phyloP scores from a whole-genome alignment of 2,797 vertebrate genomes.

The Liasis olivaceus region DNA sequence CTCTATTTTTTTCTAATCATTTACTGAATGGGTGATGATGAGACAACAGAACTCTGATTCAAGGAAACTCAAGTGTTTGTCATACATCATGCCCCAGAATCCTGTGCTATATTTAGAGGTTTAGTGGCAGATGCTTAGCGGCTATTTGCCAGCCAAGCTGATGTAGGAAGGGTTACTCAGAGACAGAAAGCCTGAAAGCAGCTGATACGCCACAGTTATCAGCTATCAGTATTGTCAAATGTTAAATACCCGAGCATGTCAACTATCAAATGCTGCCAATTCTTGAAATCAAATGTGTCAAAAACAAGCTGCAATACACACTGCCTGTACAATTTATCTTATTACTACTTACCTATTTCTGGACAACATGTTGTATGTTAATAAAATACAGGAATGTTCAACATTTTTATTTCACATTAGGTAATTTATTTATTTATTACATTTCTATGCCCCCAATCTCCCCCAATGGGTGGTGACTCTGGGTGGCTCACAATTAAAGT shows the following conservation, averaged over 20 bases:
- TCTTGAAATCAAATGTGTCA: not conserved
- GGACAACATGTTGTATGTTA: not conserved
- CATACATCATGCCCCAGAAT: not conserved
- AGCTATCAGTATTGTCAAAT: not conserved
- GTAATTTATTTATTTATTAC: not conserved
- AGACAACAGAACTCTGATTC: not conserved
- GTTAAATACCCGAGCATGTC: not conserved
- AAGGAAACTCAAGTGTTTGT: not conserved
- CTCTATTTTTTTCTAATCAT: not conserved
- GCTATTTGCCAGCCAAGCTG: slow-evolving; percentile 2
- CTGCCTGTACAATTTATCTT: not conserved
- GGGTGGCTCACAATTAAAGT: not conserved
- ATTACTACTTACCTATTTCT: not conserved
- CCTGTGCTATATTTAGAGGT: not conserved
- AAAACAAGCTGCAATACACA: not conserved
- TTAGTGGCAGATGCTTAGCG: not conserved
- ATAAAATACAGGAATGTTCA: not conserved
- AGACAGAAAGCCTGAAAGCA: not conserved
- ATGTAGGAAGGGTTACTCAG: not conserved
- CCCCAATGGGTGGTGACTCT: no score
- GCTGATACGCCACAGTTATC: not conserved
- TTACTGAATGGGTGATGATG: not conserved
- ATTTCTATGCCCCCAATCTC: no score
- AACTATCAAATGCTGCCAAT: not conserved
- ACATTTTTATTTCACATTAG: not conserved